Evolutionary conservation across 2,113 vertebrate species (phyloP), one percentile per base, ranked within the genome.

Genomic region (Oryctolagus cuniculus): DNA sequence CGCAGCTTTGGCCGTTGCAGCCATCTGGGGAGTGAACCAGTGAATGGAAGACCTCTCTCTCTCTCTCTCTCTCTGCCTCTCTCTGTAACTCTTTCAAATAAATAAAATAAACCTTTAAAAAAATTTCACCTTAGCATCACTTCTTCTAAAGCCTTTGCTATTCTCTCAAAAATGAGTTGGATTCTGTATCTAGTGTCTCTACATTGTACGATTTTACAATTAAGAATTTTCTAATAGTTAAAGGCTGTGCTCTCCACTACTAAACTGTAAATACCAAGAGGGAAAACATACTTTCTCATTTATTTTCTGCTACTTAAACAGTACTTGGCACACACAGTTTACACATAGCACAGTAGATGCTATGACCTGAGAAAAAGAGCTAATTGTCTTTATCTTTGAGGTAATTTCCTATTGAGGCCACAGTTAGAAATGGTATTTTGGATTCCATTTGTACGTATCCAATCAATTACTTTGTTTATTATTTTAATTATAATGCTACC

Each of bases 141-240:
- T 86, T 89, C 25, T 55, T 38, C 25, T 66, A 38, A 92, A 84
- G 66, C 0, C 16, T 90, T 87, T 29, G 19, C 8, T 69, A 3
- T 75, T 63, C 61, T 88, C 51, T 79, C 25, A 73, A 58, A 73
- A 87, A 70, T 75, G 9, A 67, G 3, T 9, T 95, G 67, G 27
- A 10, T 12, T 81, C 44, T 89, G 34, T 1, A 44, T 66, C 55
- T 78, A 89, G 24, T 78, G 53, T 82, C 36, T 87, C 22, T 63
- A 73, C 22, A 58, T 44, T 38, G 63, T 29, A 24, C 5, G 34
- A 13, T 66, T 77, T 77, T 94, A 29, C 12, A 69, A 38, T 55
- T 19, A 69, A 58, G 58, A 11, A 21, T 64, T 75, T 91, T 92
- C 78, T 82, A 93, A 70, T 85, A 86, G 44, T 70, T 86, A 79